These are phyloP conservation scores for Prolemur simus DNA, from an alignment of 2,113 vertebrate genomes.

Conservation along the genomic window DNA sequence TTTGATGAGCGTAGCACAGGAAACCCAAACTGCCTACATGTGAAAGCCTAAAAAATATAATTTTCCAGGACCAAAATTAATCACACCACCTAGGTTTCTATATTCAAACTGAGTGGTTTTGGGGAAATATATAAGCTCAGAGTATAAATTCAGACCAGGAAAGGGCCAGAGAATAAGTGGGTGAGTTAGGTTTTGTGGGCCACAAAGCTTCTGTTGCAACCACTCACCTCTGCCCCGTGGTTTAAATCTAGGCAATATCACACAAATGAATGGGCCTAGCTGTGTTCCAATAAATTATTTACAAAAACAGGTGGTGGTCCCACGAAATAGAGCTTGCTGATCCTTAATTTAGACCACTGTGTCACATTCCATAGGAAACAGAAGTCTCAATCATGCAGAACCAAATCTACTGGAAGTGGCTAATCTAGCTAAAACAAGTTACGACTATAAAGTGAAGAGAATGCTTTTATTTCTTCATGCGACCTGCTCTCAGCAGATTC, in stretches of 20 bases:
- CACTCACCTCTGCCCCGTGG: not conserved
- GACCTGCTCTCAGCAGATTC: not conserved
- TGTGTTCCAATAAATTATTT: not conserved
- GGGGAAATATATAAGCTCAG: slow-evolving; percentile 12
- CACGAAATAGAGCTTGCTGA: not conserved
- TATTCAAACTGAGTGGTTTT: not conserved
- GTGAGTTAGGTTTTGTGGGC: not conserved
- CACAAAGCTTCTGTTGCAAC: not conserved
- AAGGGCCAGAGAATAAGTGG: not conserved
- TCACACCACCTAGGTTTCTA: not conserved
- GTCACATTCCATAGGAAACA: not conserved
- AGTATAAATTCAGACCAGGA: not conserved
- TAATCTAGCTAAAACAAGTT: not conserved
- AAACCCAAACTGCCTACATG: not conserved
- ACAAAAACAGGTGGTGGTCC: not conserved
- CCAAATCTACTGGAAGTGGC: not conserved
- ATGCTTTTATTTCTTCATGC: not conserved
- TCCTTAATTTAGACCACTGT: not conserved
- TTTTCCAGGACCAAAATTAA: not conserved
- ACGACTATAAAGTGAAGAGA: not conserved
- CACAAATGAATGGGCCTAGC: not conserved
- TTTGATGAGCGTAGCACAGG: not conserved
- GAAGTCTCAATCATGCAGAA: not conserved
- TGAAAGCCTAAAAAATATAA: not conserved
- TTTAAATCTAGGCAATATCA: not conserved